A percentile compares a stretch with the other conserved stretches of the same genome.
These are phyloP conservation scores for Carcina quercana DNA, from an alignment of 2,888 invertebrate species.

Conservation along the genomic window DNA sequence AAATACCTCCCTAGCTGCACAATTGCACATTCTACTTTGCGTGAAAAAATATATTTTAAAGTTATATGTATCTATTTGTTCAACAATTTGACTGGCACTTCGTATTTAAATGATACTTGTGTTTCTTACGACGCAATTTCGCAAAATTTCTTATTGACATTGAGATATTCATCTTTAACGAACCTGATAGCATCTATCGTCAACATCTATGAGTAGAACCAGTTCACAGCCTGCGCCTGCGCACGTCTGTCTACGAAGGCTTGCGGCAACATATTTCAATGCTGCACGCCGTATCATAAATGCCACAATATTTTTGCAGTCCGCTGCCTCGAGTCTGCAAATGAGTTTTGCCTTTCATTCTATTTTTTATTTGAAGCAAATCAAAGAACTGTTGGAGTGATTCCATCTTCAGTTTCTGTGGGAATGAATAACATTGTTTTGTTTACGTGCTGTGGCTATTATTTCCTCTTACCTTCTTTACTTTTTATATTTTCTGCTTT, in stretches of 20 bases:
- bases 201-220: conserved; percentile 15
- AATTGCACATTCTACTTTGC: too few relatives aligned
- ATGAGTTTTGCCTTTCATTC: conserved; percentile 13
- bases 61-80: too few relatives aligned
- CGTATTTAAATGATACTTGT: too few relatives aligned
- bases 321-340: conserved; percentile 23
- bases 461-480: too few relatives aligned
- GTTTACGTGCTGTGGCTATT: too few relatives aligned
- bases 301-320: conserved; percentile 51
- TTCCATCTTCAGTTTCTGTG: neutral
- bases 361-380: conserved; percentile 13
- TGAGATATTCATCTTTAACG: too few relatives aligned
- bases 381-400: neutral
- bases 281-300: conserved; percentile 23
- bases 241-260: neutral
- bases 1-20: too few relatives aligned
- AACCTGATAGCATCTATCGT: conserved; percentile 28
- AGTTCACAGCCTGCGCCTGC: neutral
- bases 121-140: too few relatives aligned
- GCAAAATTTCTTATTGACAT: too few relatives aligned
- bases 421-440: neutral
- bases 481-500: too few relatives aligned
- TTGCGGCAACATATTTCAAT: conserved; percentile 9
- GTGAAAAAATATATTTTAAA: too few relatives aligned
- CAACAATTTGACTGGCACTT: too few relatives aligned